Evolutionary conservation across 2,797 vertebrate species (phyloP).

Genomic region (Lerista edwardsae): DNA sequence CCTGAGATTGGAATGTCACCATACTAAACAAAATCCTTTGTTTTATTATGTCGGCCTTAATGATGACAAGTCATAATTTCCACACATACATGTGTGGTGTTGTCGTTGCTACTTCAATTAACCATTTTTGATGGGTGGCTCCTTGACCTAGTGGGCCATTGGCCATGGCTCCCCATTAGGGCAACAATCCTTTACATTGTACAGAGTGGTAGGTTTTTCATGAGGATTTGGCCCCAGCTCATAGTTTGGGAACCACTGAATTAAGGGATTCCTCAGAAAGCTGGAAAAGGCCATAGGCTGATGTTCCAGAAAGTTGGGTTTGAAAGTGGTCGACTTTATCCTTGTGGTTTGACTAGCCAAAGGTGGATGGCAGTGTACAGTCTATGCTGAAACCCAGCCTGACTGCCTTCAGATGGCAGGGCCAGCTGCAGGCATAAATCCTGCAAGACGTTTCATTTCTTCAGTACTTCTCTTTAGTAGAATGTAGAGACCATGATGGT

Average conservation of each 20-base stretch:
- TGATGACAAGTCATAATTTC: background rate
- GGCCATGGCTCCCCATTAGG: too few species aligned
- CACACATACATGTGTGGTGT: background rate
- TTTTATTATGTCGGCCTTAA: background rate
- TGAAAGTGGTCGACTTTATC: background rate
- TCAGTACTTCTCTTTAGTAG: background rate
- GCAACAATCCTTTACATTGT: too few species aligned
- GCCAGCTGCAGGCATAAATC: background rate
- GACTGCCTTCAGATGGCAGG: background rate
- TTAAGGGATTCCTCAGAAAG: background rate
- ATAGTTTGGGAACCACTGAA: too few species aligned
- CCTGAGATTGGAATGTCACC: background rate
- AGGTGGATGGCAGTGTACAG: background rate
- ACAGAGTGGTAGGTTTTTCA: too few species aligned
- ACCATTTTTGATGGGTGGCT: too few species aligned
- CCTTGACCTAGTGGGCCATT: too few species aligned
- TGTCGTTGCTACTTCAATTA: background rate
- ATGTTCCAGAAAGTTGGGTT: background rate
- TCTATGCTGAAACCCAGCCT: background rate
- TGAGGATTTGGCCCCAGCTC: too few species aligned
- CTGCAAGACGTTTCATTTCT: background rate
- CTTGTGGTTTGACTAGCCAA: background rate
- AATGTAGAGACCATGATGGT: background rate
- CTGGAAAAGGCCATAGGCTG: background rate
- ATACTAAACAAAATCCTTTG: background rate